Base-by-base conservation (phyloP, 2,797 vertebrate species). In the Sparidentex hasta region DNA sequence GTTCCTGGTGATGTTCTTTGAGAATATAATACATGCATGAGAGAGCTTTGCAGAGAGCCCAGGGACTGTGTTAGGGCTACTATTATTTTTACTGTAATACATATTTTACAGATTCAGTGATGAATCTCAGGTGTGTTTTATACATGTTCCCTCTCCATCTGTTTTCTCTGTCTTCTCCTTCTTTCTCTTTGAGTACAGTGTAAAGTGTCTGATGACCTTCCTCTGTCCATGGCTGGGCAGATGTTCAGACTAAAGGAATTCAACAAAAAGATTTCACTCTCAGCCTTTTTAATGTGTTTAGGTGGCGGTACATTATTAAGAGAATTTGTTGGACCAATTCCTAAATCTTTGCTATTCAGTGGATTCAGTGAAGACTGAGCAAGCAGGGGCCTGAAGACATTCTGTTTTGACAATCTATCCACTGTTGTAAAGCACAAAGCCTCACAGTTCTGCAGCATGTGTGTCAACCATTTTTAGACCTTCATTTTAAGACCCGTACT, bases 171-270 rank as follows among this genome's bases (percentile, higher is more conserved):
- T 46, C 14, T 64, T 52, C 54, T 29, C 13, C 21, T 43, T 56
- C 21, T 46, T 56, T 44, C 38, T 64, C 33, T 54, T 66, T 51
- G 55, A 79, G 68, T 51, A 54, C 67, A 67, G 63, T 64, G 67
- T 71, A 44, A 38, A 71, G 43, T 48, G 4, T 54, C 81, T 65
- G 44, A 47, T 52, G 33, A 54, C 57, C 75, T 78, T 56, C 78
- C 23, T 75, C 18, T 54, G 25, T 80, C 76, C 59, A 68, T 38
- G n/a, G 23, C 79, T 50, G 67, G 67, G 67, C 85, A 90, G 64
- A 88, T 90, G 81, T 85, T 81, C 59, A 18, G 25, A 72, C 65
- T 69, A 54, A 75, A 67, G 67, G 50, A 74, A 66, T 84, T 69
- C 56, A 71, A 64, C 50, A 70, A 62, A 71, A 66, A 76, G 21